Base-by-base conservation (phyloP, 1,140 invertebrate genomes). In the Pentalonia nigronervosa region DNA sequence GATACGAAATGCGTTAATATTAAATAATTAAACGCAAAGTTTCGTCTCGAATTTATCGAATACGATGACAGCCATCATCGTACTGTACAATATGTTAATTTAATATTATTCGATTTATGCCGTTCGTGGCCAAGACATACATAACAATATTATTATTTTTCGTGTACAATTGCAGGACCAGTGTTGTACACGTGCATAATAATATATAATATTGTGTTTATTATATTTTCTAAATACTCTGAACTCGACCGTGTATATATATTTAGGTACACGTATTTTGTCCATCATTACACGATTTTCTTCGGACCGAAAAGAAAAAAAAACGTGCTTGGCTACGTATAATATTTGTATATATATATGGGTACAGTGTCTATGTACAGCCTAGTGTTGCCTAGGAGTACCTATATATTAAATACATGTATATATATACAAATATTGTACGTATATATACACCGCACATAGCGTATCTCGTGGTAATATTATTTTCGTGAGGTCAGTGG, bases 401-500 rank as follows among this genome's bases (percentile, higher is more conserved):
- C 25, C 53, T 56, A 47, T 14, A 20, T 41, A 41, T 41, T 41
- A 41, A 2, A 41, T 41, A 41, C 41, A 41, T 41, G 41, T 41
- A 41, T 41, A 41, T 56, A 60, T 60, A 60, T 60, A 60, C 56
- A 60, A 60, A 60, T 60, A 60, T 60, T 30, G 11, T 60, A 41
- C 41, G 9, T 60, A 30, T 60, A 30, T 60, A n/a, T 67, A 90
- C 30, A 50, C 53, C 41, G 41, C 41, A 41, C 41, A 41, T 41
- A 93, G 50, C 91, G 41, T 91, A 50, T 91, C 14, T 91, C 60
- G 53, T 41, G 41, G 41, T 87, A 20, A 60, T 92, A 91, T n/a
- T 91, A 50, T 91, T 91, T 93, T 93, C 91, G 67, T 53, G 91
- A 93, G 91, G 91, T 93, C 91, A 93, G 91, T 93, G 91, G 91